Percentiles rank a stretch among this genome's conserved stretches.
phyloP scores from a whole-genome alignment of 2,797 vertebrate species.

The Trichosurus vulpecula region DNA sequence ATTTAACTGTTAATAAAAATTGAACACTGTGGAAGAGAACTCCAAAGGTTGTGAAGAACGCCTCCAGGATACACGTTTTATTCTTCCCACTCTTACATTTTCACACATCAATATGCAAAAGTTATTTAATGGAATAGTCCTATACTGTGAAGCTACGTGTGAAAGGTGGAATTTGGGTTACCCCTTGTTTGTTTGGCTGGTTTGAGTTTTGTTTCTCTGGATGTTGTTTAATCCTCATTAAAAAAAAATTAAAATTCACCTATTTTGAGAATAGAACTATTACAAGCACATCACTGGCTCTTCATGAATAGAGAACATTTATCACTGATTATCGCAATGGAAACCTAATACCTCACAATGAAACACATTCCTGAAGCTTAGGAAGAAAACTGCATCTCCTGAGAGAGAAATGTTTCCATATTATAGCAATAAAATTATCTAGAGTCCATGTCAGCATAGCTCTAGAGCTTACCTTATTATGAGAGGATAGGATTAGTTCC shows the following conservation, averaged over 20 bases:
- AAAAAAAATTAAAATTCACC: slow-evolving; percentile 47
- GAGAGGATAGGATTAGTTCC: neutral
- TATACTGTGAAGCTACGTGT: slow-evolving; percentile 72
- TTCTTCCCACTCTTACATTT: slow-evolving; percentile 77
- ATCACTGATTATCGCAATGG: slow-evolving; percentile 79
- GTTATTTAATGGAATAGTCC: slow-evolving; percentile 77
- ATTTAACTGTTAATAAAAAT: slow-evolving; percentile 84
- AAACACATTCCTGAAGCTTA: slow-evolving; percentile 59
- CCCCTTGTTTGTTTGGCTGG: neutral
- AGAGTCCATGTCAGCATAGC: neutral
- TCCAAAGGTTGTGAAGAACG: slow-evolving; percentile 81
- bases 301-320: slow-evolving; percentile 73
- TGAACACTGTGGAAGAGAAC: slow-evolving; percentile 79
- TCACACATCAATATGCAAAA: slow-evolving; percentile 78
- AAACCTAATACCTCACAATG: slow-evolving; percentile 58
- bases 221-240: slow-evolving; percentile 18
- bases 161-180: slow-evolving; percentile 53
- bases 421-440: neutral
- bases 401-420: slow-evolving; percentile 21
- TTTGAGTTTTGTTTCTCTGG: neutral
- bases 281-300: slow-evolving; percentile 60
- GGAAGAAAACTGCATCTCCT: slow-evolving; percentile 53
- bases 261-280: slow-evolving; percentile 46
- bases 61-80: slow-evolving; percentile 82
- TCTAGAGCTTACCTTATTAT: neutral